Base-by-base conservation (phyloP, 2,797 vertebrate genomes). In the Anguilla pacifica region DNA sequence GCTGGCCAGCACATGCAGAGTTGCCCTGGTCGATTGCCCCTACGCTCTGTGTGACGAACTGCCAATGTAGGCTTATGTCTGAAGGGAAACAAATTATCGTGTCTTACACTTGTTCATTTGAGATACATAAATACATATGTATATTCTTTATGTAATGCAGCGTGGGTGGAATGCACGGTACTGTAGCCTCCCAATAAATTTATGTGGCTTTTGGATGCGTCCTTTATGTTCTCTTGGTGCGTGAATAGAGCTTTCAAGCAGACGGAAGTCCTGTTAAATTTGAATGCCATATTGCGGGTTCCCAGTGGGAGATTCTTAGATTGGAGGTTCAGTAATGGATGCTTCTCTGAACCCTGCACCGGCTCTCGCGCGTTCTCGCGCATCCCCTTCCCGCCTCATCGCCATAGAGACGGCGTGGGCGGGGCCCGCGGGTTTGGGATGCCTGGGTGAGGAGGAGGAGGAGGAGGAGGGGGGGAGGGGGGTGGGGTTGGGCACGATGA, bases 291-390 rank as follows among this genome's bases (percentile, higher is more conserved):
- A 55, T 25, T 55, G 28, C 22, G 31, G 11, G 31, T 79, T 72
- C 70, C 57, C 35, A 83, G 94, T 93, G 91, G 93, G 93, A 92
- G 86, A 86, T 92, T 95, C 95, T 93, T 92, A 94, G 92, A 94
- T 92, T 92, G 89, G 64, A 83, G 70, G 5, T 15, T 94, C 92
- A 95, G 93, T 95, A 93, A 93, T 94, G 87, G 89, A 95, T 94
- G 57, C 84, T 31, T 79, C 43, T 0, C 74, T 86, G 86, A 51
- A 89, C 86, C 88, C 83, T 51, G 11, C 35, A 89, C 87, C 87
- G 35, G 5, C 61, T 83, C 72, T 31, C 81, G 9, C 51, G 77
- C 84, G 2, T 31, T 90, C 91, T 87, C 86, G 79, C 86, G 51
- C 59, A 0, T 25, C 86, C 89, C 90, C 84, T 31, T 77, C 74